Conservation (phyloP, 2,797 vertebrate genomes). For the Anabas testudineus region DNA sequence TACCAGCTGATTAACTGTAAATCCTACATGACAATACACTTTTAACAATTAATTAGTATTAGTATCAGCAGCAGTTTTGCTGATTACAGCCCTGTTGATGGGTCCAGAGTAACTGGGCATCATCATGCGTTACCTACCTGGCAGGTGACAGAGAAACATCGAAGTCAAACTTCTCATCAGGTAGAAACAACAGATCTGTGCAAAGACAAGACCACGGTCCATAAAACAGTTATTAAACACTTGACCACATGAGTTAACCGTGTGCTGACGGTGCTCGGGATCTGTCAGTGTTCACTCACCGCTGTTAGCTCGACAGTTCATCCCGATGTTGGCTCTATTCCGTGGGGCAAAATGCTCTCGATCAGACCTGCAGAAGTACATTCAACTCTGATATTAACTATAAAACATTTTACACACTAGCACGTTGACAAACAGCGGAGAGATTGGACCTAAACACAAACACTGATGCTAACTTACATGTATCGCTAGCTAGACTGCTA, state of each 20-base stretch:
- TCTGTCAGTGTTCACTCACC: constrained; percentile 36
- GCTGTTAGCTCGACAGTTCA: constrained; percentile 57
- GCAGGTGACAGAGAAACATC: constrained; percentile 84
- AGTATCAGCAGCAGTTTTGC: no score
- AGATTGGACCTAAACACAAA: not conserved
- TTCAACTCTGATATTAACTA: not conserved
- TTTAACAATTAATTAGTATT: no score
- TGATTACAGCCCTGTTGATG: no score
- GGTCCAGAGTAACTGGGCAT: no score
- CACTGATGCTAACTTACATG: not conserved
- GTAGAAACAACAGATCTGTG: constrained; percentile 68
- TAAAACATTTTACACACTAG: accelerated
- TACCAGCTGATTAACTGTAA: no score
- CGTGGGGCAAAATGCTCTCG: constrained; percentile 9
- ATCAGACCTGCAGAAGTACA: constrained; percentile 17
- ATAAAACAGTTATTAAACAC: not conserved
- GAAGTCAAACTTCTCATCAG: constrained; percentile 87
- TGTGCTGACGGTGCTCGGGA: accelerated
- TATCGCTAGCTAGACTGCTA: not conserved
- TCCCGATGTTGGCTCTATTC: constrained; percentile 32
- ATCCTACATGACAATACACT: no score
- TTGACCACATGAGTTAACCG: accelerated
- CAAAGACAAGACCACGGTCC: not conserved
- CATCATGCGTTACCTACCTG: constrained; percentile 69
- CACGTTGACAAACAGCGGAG: not conserved